Evolutionary conservation across 2,888 invertebrate species (phyloP).

Genomic region (Ischnus inquisitorius): DNA sequence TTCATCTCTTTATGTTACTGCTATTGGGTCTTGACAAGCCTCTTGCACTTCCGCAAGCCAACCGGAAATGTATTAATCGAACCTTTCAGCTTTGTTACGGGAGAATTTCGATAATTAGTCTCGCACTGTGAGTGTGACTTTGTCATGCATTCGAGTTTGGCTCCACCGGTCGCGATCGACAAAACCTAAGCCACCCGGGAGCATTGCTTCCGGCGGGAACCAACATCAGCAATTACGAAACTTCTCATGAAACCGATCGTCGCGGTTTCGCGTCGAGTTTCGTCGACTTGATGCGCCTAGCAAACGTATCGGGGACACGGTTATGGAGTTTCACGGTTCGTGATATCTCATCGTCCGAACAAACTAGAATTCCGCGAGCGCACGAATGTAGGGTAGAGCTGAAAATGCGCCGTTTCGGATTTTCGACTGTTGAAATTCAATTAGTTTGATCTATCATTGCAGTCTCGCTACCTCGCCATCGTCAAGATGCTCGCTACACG

Average conservation of each 20-base stretch:
- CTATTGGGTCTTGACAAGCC: too few species aligned
- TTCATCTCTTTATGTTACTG: neutral
- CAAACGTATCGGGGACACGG: neutral
- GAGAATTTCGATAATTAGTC: neutral
- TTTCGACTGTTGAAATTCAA: neutral
- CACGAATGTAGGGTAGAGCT: neutral
- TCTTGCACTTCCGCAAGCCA: neutral
- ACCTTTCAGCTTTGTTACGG: neutral
- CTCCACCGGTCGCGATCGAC: neutral
- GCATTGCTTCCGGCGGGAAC: neutral
- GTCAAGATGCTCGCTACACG: too few species aligned
- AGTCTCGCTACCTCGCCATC: too few species aligned
- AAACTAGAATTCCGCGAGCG: neutral
- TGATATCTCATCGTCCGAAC: neutral
- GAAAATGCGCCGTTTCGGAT: neutral
- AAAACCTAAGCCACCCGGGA: neutral
- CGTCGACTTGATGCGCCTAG: neutral
- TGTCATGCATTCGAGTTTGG: neutral
- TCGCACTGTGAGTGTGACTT: neutral
- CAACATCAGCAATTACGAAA: conserved; percentile 53
- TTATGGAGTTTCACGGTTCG: neutral
- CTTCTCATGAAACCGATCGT: conserved; percentile 42
- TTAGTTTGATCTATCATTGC: neutral
- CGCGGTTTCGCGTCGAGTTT: neutral
- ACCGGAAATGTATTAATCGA: conserved; percentile 26